Evolutionary conservation across 2,888 invertebrate species (phyloP).

Genomic region (Empis stercorea): DNA sequence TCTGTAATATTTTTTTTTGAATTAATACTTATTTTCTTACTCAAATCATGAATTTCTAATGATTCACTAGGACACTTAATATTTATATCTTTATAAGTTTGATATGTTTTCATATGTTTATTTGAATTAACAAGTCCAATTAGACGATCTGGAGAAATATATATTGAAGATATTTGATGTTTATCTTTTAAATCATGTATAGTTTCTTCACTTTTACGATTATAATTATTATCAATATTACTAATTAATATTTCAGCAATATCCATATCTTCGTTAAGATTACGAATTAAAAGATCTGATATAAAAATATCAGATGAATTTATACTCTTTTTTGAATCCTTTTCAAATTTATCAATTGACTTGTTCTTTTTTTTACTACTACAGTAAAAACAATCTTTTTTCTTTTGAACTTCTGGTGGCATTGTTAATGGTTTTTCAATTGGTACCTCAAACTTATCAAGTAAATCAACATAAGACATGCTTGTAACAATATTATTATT

Average conservation of each 20-base stretch:
- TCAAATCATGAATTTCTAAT: no score
- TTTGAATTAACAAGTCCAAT: background rate
- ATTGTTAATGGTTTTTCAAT: no score
- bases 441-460: no score
- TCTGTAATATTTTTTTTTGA: no score
- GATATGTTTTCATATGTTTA: no score
- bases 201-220: background rate
- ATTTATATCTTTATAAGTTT: no score
- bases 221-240: background rate
- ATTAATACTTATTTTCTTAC: no score
- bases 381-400: background rate
- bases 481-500: no score
- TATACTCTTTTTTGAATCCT: background rate
- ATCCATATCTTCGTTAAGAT: background rate
- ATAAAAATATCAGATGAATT: background rate
- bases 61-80: no score
- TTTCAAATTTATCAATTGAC: background rate
- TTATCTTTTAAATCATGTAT: no score
- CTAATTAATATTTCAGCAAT: background rate
- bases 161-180: background rate
- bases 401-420: no score
- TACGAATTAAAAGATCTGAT: background rate
- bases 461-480: no score
- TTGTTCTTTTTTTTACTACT: background rate
- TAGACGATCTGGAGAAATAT: conserved; percentile 2